Conservation (phyloP, 2,888 invertebrate species). For the Brenthis daphne region DNA sequence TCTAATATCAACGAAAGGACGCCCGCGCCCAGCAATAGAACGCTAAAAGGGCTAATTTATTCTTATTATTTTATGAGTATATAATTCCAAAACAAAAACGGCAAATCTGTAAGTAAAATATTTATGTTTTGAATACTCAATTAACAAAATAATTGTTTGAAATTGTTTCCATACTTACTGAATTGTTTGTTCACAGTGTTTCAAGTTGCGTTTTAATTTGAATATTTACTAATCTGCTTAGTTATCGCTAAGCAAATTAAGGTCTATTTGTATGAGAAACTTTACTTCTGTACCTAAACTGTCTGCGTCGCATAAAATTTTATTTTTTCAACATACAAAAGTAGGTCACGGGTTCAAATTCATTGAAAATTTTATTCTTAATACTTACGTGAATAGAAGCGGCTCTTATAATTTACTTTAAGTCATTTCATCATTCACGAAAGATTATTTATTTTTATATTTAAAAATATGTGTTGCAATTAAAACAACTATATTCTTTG, state of each 20-base stretch:
- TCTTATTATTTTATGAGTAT: no score
- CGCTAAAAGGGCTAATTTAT: no score
- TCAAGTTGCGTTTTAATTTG: slow-evolving; percentile 18
- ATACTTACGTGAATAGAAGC: no score
- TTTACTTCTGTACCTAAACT: neutral
- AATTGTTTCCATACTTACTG: slow-evolving; percentile 17
- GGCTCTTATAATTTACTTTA: no score
- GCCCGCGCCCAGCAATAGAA: no score
- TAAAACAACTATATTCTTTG: no score
- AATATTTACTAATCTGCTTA: slow-evolving; percentile 21
- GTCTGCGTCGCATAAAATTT: neutral
- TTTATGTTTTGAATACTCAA: slow-evolving; percentile 21
- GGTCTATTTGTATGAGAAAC: neutral
- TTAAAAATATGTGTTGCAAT: no score
- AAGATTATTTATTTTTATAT: neutral
- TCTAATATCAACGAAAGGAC: no score
- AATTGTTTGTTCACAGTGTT: slow-evolving; percentile 14
- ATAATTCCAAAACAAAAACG: slow-evolving; percentile 5
- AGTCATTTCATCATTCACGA: neutral
- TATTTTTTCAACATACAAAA: neutral
- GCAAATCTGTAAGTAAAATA: slow-evolving; percentile 7
- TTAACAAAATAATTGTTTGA: slow-evolving; percentile 17
- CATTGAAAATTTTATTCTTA: no score
- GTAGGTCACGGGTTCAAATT: no score
- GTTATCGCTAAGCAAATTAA: slow-evolving; percentile 13